Conservation (phyloP, 2,888 invertebrate genomes). For the Alentia gelatinosa region DNA sequence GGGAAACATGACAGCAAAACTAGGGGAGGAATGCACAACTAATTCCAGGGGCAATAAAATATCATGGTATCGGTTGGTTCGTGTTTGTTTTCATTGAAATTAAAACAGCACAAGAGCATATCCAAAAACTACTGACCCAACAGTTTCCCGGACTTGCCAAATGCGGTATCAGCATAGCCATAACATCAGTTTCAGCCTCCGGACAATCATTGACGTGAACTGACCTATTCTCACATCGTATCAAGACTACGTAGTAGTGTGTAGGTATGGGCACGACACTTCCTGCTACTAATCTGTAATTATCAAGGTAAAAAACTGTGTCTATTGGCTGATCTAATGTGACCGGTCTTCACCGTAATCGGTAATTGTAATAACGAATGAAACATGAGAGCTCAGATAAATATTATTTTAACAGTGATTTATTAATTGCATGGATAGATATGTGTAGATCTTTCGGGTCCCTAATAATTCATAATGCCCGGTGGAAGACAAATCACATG, state of each 20-base stretch:
- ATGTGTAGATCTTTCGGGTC: no score
- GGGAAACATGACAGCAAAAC: no score
- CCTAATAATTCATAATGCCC: no score
- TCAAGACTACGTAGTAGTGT: constrained; percentile 70
- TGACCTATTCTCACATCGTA: constrained; percentile 63
- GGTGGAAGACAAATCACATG: no score
- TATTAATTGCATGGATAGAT: no score
- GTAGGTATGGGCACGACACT: constrained; percentile 69
- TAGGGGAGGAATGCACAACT: no score
- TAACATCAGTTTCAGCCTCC: constrained; percentile 63
- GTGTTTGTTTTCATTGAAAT: neutral
- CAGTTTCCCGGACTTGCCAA: constrained; percentile 68
- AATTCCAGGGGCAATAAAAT: no score
- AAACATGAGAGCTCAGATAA: neutral
- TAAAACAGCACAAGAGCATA: neutral
- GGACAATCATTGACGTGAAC: neutral
- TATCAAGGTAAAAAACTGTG: neutral
- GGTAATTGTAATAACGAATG: neutral
- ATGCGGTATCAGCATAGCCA: constrained; percentile 73
- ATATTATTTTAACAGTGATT: no score
- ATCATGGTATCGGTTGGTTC: no score
- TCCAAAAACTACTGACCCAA: constrained; percentile 66
- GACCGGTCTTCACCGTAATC: neutral
- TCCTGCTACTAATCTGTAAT: constrained; percentile 56
- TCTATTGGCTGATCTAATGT: neutral